A percentile compares a stretch with the other conserved stretches of the same genome.
These are phyloP conservation scores for Clistopyga incitator DNA, from an alignment of 2,888 invertebrate species.

Conservation along the genomic window DNA sequence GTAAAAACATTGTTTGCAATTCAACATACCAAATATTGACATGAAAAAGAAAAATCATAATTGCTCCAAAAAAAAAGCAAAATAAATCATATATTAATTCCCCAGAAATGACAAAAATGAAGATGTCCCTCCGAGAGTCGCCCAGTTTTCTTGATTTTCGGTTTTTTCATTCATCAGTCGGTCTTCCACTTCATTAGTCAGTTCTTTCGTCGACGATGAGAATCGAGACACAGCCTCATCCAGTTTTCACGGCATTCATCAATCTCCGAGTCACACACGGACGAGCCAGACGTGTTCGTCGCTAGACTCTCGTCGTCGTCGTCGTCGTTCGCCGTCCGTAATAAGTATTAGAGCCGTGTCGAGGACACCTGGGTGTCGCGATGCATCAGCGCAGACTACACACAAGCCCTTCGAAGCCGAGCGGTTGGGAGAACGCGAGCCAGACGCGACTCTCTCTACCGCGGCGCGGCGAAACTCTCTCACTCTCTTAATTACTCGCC, in stretches of 20 bases:
- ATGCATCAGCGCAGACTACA: slow-evolving; percentile 19
- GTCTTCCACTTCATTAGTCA: slow-evolving; percentile 33
- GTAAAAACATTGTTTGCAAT: too few relatives aligned
- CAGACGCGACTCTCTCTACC: slow-evolving; percentile 38
- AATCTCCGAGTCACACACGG: slow-evolving; percentile 24
- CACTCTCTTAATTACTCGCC: slow-evolving; percentile 69
- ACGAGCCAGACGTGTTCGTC: slow-evolving; percentile 3
- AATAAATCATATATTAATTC: neutral
- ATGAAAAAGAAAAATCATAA: neutral
- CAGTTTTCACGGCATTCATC: slow-evolving; percentile 21
- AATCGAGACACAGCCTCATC: slow-evolving; percentile 2
- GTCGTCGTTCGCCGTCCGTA: slow-evolving; percentile 15
- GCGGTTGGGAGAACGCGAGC: neutral
- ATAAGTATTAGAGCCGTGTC: slow-evolving; percentile 35
- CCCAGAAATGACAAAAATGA: neutral
- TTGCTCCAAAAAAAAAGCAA: neutral
- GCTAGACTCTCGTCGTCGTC: slow-evolving; percentile 17
- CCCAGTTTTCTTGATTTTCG: neutral
- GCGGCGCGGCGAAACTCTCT: slow-evolving; percentile 47
- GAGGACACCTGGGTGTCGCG: slow-evolving; percentile 34
- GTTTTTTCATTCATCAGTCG: neutral
- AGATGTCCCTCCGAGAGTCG: neutral
- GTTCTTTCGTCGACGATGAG: slow-evolving; percentile 20
- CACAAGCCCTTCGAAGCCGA: slow-evolving; percentile 2
- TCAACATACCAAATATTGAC: neutral